A percentile compares a stretch with the other conserved stretches of the same genome.
phyloP scores from a whole-genome alignment of 2,888 invertebrate species.

The Tinea trinotella region DNA sequence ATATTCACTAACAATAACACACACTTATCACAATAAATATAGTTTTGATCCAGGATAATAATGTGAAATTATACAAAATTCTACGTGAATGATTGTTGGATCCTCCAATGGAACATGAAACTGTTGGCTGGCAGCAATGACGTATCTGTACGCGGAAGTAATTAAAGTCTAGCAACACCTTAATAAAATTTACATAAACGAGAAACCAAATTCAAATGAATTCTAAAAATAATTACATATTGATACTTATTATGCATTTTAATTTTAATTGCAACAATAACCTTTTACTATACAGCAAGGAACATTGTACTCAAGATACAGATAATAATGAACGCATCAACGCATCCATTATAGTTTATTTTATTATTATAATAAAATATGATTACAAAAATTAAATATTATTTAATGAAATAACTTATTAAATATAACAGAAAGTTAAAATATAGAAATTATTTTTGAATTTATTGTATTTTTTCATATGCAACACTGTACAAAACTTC shows the following conservation, averaged over 20 bases:
- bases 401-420: no score
- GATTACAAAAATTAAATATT: no score
- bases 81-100: neutral
- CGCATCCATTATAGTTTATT: no score
- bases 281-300: no score
- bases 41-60: constrained; percentile 20
- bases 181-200: no score
- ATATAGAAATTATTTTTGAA: neutral
- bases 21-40: constrained; percentile 65
- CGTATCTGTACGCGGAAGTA: constrained; percentile 35
- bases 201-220: no score
- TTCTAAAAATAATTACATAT: no score
- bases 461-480: constrained; percentile 16
- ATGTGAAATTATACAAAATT: constrained; percentile 1
- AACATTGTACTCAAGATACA: no score
- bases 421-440: neutral
- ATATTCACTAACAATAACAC: constrained; percentile 57
- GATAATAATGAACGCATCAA: no score
- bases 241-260: no score
- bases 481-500: constrained; percentile 31
- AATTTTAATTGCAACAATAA: no score
- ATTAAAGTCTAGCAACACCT: neutral
- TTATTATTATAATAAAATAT: no score
- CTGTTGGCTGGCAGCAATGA: constrained; percentile 68
- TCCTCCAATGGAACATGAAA: constrained; percentile 44